Evolutionary conservation across 2,888 invertebrate species (phyloP).

Genomic region (Cryptophagus acutangulus): DNA sequence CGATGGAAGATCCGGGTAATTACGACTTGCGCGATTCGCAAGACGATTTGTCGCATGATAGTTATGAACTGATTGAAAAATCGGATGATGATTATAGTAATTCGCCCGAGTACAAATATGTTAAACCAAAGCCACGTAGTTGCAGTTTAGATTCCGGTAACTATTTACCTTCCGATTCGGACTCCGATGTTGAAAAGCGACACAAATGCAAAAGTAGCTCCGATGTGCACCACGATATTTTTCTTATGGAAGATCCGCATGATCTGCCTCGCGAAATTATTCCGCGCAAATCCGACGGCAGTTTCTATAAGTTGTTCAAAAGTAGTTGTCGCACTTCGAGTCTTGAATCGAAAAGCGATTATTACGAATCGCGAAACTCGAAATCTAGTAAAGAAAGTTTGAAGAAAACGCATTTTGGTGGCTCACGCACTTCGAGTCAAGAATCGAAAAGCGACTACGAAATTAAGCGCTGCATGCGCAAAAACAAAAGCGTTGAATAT

Average conservation of each 20-base stretch:
- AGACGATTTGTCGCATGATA: constrained; percentile 83
- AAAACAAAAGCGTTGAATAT: constrained; percentile 36
- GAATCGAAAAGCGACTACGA: constrained; percentile 59
- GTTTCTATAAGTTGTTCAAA: constrained; percentile 66
- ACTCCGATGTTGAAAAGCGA: constrained; percentile 55
- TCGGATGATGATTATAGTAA: constrained; percentile 60
- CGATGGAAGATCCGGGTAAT: constrained; percentile 60
- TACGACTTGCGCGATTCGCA: constrained; percentile 68
- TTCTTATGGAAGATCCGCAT: constrained; percentile 72
- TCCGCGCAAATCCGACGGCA: constrained; percentile 68
- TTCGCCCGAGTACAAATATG: constrained; percentile 41
- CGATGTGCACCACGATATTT: constrained; percentile 70
- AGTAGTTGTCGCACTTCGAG: constrained; percentile 64
- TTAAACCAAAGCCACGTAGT: constrained; percentile 51
- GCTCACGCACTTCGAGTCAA: constrained; percentile 62
- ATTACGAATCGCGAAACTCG: constrained; percentile 61
- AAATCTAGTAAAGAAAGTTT: constrained; percentile 57
- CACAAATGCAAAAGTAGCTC: constrained; percentile 63
- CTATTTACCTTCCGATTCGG: constrained; percentile 70
- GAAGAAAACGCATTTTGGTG: constrained; percentile 48
- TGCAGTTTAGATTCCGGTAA: constrained; percentile 74
- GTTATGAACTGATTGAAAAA: constrained; percentile 78
- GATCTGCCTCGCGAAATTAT: constrained; percentile 67
- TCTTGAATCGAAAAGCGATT: constrained; percentile 58
- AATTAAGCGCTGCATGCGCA: constrained; percentile 30